Evolutionary conservation across 2,797 vertebrate species (phyloP).

Genomic region (Neoniphon sammara): DNA sequence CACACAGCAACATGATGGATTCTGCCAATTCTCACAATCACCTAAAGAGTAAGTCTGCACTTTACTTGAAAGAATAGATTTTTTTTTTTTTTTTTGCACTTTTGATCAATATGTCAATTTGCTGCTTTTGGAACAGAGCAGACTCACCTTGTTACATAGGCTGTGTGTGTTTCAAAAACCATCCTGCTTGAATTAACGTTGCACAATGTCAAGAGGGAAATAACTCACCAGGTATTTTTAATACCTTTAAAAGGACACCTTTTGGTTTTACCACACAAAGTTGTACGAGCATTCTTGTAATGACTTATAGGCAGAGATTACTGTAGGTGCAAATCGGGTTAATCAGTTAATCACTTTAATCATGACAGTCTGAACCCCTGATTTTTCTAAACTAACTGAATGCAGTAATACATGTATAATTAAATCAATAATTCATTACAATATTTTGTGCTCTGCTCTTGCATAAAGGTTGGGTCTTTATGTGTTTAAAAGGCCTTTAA

Average conservation of each 20-base stretch:
- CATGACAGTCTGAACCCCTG: not conserved
- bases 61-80: not conserved
- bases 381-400: constrained; percentile 12
- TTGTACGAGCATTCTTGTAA: not conserved
- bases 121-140: not conserved
- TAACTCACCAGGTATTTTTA: not conserved
- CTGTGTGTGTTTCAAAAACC: constrained; percentile 4
- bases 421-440: constrained; percentile 8
- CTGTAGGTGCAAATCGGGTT: not conserved
- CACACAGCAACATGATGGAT: not conserved
- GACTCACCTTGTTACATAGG: not conserved
- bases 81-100: constrained; percentile 4
- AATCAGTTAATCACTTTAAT: constrained; percentile 3
- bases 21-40: constrained; percentile 19
- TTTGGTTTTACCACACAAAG: not conserved
- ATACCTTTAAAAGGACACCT: not conserved
- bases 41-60: too few species aligned
- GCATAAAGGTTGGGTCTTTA: constrained; percentile 16
- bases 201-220: constrained; percentile 9
- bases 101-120: constrained; percentile 20
- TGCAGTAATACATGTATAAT: not conserved
- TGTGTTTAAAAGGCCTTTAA: constrained; percentile 41
- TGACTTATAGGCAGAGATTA: not conserved
- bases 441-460: constrained; percentile 5
- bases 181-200: not conserved